Base-by-base conservation (phyloP, 2,888 invertebrate genomes). In the Hydropsyche betteni region DNA sequence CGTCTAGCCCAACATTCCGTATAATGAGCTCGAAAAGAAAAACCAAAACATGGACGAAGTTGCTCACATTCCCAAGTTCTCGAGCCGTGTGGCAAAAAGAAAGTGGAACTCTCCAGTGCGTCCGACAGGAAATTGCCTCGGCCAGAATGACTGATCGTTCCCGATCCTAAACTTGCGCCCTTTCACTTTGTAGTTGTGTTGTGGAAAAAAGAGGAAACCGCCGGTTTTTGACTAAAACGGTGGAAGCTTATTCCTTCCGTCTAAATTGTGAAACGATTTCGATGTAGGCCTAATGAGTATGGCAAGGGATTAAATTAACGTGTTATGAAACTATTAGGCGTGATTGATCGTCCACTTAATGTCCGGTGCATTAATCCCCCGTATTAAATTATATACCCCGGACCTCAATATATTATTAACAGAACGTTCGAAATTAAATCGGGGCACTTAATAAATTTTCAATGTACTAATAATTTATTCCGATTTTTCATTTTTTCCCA, bases 111-210 rank as follows among this genome's bases (percentile, higher is more conserved):
- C 53, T 24, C 61, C 24, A 24, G 33, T 61, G 33, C 33, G 61
- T 61, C 61, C 24, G 64, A 64, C 36, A 34, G 64, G 64, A 64
- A 64, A 64, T 64, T 64, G 64, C 64, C 64, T 64, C 34, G 24
- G 64, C 64, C 34, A n/a, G 64, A 64, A 64, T 64, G 64, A 64
- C 64, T 64, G 64, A 64, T 64, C 64, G 64, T 64, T 64, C 33
- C 34, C 34, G 64, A 44, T 44, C 44, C 10, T 10, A 6, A 44
- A 44, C 44, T 44, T 44, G 44, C 6, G 44, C 44, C 44, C 44
- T 44, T 44, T 44, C 44, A 44, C 44, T 44, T 44, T 44, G 44
- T 44, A 24, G 44, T 44, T 8, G 4, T 44, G 10, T 44, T 8
- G 44, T 10, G 6, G 44, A 44, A 44, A 44, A 44, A 44, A 10